Evolutionary conservation across 2,113 vertebrate species (phyloP), one percentile per base, ranked within the genome.

Genomic region (Amia ocellicauda): DNA sequence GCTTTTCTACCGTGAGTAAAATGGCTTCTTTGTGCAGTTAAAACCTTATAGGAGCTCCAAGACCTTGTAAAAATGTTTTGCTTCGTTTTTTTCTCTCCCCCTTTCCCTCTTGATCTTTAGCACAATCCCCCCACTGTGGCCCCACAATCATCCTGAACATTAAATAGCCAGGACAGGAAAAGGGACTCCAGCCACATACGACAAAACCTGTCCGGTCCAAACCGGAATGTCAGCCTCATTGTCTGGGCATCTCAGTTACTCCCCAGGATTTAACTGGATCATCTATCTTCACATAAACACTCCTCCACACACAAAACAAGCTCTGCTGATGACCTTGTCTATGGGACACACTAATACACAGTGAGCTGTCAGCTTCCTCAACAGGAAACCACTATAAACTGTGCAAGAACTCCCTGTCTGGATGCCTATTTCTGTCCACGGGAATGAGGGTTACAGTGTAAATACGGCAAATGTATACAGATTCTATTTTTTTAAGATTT

Each of bases 251-350:
- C 61, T 42, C 55, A 26, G 57, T 62, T 59, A 47, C 57, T 49
- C 69, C 59, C 41, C 45, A 51, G 42, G 23, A 23, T 56, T 28
- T 19, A 19, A 57, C 29, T 50, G 42, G 58, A 58, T 29, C 24
- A 47, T 45, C 27, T 40, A 58, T 40, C 24, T 59, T 59, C 69
- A 27, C 58, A 59, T 40, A 45, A 50, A 62, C 53, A 66, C 58
- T 31, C 27, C 2, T 28, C 5, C 5, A 7, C 11, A 5, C 5
- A 36, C 31, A 36, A 36, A 36, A 52, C 22, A 47, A 47, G 43
- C 3, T 14, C n/a, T 36, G 31, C 31, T 36, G 31, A 7, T 36
- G 31, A 36, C 31, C 31, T 36, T 1, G 31, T 36, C 5, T 36
- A 11, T 36, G 11, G 1, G 11, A 36, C 31, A 7, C 31, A 36